Percentiles rank a stretch among this genome's conserved stretches.
Conservation (phyloP, 2,888 invertebrate species). For the Subacronicta megacephala region DNA sequence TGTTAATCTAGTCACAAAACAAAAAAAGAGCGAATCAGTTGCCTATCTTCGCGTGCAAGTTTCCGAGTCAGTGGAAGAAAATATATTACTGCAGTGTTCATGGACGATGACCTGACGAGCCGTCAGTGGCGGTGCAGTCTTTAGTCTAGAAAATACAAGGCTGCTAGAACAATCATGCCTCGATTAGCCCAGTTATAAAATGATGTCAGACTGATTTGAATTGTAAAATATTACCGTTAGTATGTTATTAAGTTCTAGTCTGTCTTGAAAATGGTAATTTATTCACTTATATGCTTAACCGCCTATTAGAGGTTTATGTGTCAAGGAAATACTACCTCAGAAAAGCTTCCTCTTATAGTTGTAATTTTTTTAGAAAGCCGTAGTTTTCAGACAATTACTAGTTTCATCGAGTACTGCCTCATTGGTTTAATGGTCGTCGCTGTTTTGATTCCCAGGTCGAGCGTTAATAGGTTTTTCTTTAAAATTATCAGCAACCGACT, state of each 20-base stretch:
- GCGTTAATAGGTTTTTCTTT: too few relatives aligned
- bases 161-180: neutral
- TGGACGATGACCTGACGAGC: constrained; percentile 48
- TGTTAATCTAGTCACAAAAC: constrained; percentile 35
- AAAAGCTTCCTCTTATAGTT: too few relatives aligned
- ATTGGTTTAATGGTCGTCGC: too few relatives aligned
- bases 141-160: constrained; percentile 19
- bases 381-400: too few relatives aligned
- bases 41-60: constrained; percentile 53
- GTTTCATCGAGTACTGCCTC: too few relatives aligned
- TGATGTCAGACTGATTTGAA: neutral
- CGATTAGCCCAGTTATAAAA: constrained; percentile 8
- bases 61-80: constrained; percentile 40
- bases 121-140: constrained; percentile 36
- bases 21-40: constrained; percentile 37
- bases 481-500: too few relatives aligned
- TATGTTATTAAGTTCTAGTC: neutral
- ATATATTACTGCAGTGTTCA: constrained; percentile 55
- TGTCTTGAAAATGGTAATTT: constrained; percentile 1
- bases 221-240: neutral
- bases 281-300: neutral
- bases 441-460: too few relatives aligned
- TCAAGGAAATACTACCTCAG: neutral
- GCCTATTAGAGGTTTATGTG: neutral
- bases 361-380: too few relatives aligned